Evolutionary conservation across 2,113 vertebrate species (phyloP).

Genomic region (Opisthocomus hoazin): DNA sequence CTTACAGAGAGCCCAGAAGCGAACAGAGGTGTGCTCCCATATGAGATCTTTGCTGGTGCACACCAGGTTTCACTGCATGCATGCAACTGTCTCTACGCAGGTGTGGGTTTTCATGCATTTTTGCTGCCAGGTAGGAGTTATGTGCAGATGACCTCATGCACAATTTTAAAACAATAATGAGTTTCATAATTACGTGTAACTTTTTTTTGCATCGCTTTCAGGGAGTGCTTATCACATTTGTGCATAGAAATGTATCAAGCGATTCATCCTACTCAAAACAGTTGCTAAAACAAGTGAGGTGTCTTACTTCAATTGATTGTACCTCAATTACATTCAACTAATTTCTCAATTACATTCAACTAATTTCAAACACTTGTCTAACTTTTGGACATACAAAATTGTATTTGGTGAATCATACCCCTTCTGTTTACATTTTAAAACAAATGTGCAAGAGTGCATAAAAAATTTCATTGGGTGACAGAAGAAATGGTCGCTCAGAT

Average conservation of each 20-base stretch:
- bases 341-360: neutral
- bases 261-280: neutral
- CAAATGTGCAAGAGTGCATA: neutral
- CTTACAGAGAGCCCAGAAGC: neutral
- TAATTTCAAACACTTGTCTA: neutral
- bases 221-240: neutral
- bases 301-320: neutral
- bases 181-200: neutral
- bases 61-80: neutral
- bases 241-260: neutral
- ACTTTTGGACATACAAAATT: neutral
- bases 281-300: neutral
- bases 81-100: neutral
- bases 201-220: neutral
- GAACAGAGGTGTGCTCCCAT: neutral
- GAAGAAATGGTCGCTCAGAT: neutral
- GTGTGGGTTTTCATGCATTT: neutral
- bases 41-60: neutral
- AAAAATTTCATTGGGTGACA: neutral
- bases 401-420: neutral
- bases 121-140: neutral
- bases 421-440: neutral
- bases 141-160: neutral
- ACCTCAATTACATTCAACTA: rapidly evolving
- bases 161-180: neutral